Conservation (phyloP, 2,888 invertebrate genomes). For the Dryobotodes eremita region DNA sequence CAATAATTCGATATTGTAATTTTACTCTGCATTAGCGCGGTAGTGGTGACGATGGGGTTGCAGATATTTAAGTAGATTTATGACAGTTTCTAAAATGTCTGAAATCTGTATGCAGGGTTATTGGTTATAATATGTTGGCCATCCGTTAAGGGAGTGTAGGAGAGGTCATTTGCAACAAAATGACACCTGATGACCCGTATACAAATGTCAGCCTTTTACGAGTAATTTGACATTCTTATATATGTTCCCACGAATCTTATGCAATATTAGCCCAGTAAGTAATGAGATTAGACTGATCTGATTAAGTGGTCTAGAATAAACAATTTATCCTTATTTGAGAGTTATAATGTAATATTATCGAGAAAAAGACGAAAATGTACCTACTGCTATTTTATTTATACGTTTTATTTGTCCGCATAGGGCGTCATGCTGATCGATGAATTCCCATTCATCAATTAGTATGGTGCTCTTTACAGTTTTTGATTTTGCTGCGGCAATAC, state of each 20-base stretch:
- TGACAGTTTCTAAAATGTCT: slow-evolving; percentile 14
- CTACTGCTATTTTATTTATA: neutral
- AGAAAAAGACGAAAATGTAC: neutral
- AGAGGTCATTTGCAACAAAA: too few species aligned
- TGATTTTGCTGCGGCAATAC: neutral
- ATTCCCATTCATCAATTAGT: neutral
- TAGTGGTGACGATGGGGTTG: slow-evolving; percentile 49
- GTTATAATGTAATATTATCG: neutral
- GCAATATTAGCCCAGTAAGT: neutral
- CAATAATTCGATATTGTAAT: slow-evolving; percentile 70
- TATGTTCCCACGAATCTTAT: too few species aligned
- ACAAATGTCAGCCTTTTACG: too few species aligned
- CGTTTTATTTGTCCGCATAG: neutral
- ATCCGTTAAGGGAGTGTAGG: too few species aligned
- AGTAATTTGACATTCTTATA: too few species aligned
- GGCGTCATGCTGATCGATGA: neutral
- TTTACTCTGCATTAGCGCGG: slow-evolving; percentile 65
- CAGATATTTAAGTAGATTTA: neutral
- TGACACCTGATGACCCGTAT: too few species aligned
- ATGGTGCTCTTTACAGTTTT: neutral
- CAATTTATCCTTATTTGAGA: neutral
- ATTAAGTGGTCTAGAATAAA: neutral
- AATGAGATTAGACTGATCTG: neutral
- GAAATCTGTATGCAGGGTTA: neutral
- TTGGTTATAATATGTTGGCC: too few species aligned